Evolutionary conservation across 2,113 vertebrate species (phyloP).

Genomic region (Mastomys coucha): DNA sequence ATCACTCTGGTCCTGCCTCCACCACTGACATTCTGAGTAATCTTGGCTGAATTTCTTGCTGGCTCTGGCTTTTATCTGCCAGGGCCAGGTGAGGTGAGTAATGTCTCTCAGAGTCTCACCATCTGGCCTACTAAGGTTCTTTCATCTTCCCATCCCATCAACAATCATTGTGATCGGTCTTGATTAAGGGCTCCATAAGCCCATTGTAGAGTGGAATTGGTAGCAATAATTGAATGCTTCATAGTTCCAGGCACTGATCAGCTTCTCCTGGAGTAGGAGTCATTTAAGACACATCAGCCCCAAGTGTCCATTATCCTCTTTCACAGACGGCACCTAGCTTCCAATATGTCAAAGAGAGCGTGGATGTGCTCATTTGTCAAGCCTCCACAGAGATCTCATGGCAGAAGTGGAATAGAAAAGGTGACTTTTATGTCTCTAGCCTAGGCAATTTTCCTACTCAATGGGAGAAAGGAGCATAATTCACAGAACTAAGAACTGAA

Average conservation of each 20-base stretch:
- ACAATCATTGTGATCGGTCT: not conserved
- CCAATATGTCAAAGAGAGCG: accelerated
- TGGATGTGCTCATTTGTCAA: not conserved
- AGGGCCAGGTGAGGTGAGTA: not conserved
- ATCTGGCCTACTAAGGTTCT: not conserved
- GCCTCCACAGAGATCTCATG: not conserved
- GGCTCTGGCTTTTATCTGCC: not conserved
- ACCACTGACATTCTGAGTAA: not conserved
- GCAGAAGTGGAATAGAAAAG: not conserved
- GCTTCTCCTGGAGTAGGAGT: not conserved
- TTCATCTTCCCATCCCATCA: not conserved
- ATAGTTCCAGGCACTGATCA: not conserved
- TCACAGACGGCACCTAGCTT: not conserved
- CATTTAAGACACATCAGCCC: not conserved
- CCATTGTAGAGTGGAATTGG: not conserved
- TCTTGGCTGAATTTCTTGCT: not conserved
- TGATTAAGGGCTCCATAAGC: not conserved
- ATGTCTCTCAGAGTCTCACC: not conserved
- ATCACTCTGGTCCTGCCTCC: not conserved
- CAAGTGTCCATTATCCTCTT: not conserved
- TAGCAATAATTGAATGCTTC: not conserved
- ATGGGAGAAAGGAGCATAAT: not conserved
- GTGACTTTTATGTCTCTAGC: not conserved
- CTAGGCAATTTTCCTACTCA: not conserved
- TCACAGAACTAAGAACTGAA: not conserved